Evolutionary conservation across 35 echinoderm and acorn worm genomes (phyloP).

Genomic region (Heliocidaris erythrogramma): DNA sequence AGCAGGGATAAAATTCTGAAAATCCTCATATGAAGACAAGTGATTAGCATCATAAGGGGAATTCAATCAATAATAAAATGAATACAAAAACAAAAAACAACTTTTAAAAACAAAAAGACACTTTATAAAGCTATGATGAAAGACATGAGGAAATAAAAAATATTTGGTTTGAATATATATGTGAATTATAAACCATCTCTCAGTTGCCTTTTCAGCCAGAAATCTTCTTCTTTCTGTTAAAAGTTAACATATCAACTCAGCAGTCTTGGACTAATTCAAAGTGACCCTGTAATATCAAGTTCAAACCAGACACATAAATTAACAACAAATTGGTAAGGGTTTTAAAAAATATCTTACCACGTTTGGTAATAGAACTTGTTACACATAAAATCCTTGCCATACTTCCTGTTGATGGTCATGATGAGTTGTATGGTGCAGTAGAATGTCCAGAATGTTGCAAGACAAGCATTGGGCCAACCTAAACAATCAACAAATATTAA

Average conservation of each 20-base stretch:
- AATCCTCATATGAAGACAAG: not conserved
- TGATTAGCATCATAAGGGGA: not conserved
- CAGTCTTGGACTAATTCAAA: no score
- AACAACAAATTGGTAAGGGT: not conserved
- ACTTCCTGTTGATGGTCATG: constrained; percentile 27
- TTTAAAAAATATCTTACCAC: not conserved
- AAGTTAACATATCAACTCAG: no score
- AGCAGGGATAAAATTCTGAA: not conserved
- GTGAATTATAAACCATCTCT: not conserved
- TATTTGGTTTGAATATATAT: not conserved
- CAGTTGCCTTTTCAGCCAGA: not conserved
- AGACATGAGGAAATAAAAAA: not conserved
- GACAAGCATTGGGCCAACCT: constrained; percentile 36
- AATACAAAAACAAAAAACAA: not conserved
- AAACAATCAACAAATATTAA: not conserved
- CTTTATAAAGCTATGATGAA: not conserved
- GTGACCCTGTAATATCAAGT: no score
- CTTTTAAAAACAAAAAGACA: not conserved
- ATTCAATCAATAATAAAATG: not conserved
- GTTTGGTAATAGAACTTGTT: constrained; percentile 48
- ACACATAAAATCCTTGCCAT: constrained; percentile 50
- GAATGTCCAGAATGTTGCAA: constrained; percentile 46
- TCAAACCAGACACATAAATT: no score
- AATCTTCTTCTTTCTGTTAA: no score
- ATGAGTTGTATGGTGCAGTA: constrained; percentile 46